Base-by-base conservation (phyloP, 2,797 vertebrate genomes). In the Sebastes diaconus region DNA sequence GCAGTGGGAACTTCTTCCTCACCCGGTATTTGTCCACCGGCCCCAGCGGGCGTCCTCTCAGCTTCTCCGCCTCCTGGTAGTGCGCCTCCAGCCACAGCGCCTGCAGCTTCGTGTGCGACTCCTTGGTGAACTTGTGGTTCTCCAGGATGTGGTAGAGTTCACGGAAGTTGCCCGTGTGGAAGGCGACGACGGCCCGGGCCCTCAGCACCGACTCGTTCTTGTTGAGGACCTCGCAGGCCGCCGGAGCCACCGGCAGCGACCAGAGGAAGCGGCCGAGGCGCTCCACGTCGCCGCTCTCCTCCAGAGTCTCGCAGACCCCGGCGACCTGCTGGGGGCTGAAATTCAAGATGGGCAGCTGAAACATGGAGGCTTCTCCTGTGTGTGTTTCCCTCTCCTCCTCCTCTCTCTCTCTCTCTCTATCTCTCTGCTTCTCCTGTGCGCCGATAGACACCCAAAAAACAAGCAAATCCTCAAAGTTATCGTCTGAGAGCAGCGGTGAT, bases 301-400 rank as follows among this genome's bases (percentile, higher is more conserved):
- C 98, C 95, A 99, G 96, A 87, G 98, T 99, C 97, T 99, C 98
- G 94, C 98, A 99, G 91, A 99, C 98, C 97, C 98, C 98, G 92
- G 98, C 98, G 90, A 99, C 98, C 94, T 99, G 98, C 98, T 99
- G 98, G 95, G 98, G 97, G 95, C 98, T 99, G 94, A 99, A 99
- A 96, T 98, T 99, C 94, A 99, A 95, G 94, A 98, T 97, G 88
- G 98, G 98, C 96, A 99, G 94, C 96, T 99, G 98, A 96, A 99
- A 99, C 98, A 99, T 99, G 95, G 97, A 96, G 96, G 95, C 96
- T 97, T 95, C 87, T 93, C 87, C 90, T 79, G 90, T 81, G 87
- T 84, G 90, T 81, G 87, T 84, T 90, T 90, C 90, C 91, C 87
- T 90, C 85, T 88, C 82, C 89, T 79, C 93, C 92, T 90, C 88